A percentile compares a stretch with the other conserved stretches of the same genome.
Evolutionary conservation across 30 jellyfish, hydroid and myxozoan genomes (phyloP).

Genomic region (Phacellophora camtschatica): DNA sequence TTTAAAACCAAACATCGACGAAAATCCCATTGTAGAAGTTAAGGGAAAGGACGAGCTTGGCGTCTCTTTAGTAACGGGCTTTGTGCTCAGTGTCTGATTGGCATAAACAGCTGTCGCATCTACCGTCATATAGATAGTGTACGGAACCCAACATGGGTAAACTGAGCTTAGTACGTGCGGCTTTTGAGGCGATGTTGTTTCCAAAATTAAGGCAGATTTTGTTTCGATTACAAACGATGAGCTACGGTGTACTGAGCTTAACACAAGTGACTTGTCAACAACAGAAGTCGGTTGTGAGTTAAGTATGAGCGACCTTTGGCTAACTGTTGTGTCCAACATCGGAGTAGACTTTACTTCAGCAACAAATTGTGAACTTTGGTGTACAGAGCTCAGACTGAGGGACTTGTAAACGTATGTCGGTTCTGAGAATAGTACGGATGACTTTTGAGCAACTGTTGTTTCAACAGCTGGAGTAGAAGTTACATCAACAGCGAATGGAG

Average conservation of each 20-base stretch:
- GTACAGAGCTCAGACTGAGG: not conserved
- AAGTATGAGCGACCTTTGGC: no score
- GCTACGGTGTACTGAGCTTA: no score
- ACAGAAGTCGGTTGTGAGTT: not conserved
- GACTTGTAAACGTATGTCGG: not conserved
- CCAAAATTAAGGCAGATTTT: no score
- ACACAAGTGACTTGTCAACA: not conserved
- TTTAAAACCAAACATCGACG: no score
- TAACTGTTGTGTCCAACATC: no score
- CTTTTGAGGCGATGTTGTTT: not conserved
- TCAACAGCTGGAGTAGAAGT: not conserved
- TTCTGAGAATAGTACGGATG: not conserved
- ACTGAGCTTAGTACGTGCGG: not conserved
- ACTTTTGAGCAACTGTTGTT: not conserved
- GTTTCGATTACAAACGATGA: no score
- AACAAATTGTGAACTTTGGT: no score
- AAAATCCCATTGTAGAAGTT: no score
- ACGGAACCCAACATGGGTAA: slow-evolving; percentile 38
- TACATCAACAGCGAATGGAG: not conserved
- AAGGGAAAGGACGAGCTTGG: not conserved
- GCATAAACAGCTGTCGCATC: slow-evolving; percentile 27
- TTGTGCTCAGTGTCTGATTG: slow-evolving; percentile 1
- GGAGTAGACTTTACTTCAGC: no score
- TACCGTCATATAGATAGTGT: not conserved
- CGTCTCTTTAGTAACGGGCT: not conserved